A percentile compares a stretch with the other conserved stretches of the same genome.
These are phyloP conservation scores for Saiga tatarica DNA, from an alignment of 2,113 vertebrate species.

Conservation along the genomic window DNA sequence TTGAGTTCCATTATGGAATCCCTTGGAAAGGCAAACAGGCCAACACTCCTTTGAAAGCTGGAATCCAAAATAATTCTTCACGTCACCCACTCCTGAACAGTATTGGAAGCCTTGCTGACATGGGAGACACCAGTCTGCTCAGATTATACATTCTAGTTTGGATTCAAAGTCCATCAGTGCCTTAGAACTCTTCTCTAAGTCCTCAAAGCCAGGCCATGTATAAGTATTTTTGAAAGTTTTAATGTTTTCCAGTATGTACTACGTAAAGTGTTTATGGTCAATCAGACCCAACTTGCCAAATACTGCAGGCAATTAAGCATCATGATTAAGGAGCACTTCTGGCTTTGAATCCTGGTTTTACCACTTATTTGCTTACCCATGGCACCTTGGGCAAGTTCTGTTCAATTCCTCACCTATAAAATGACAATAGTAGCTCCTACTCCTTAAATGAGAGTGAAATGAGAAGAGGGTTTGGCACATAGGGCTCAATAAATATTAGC, in stretches of 20 bases:
- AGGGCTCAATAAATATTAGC: neutral
- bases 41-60: neutral
- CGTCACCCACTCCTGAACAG: neutral
- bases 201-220: neutral
- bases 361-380: slow-evolving; percentile 15
- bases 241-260: neutral
- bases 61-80: slow-evolving; percentile 31
- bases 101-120: neutral
- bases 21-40: neutral
- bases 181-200: slow-evolving; percentile 9
- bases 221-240: slow-evolving; percentile 15
- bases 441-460: slow-evolving; percentile 42
- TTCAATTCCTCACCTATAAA: slow-evolving; percentile 15
- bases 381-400: neutral
- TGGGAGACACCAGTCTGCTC: neutral
- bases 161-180: neutral
- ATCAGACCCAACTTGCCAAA: neutral
- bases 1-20: slow-evolving; percentile 28
- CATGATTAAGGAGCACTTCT: neutral
- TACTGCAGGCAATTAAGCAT: neutral
- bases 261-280: neutral
- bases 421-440: neutral
- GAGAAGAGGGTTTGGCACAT: neutral
- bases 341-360: slow-evolving; percentile 17
- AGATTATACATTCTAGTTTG: neutral